phyloP scores from a whole-genome alignment of 2,888 invertebrate species.

The Drosophila trichaetosa region DNA sequence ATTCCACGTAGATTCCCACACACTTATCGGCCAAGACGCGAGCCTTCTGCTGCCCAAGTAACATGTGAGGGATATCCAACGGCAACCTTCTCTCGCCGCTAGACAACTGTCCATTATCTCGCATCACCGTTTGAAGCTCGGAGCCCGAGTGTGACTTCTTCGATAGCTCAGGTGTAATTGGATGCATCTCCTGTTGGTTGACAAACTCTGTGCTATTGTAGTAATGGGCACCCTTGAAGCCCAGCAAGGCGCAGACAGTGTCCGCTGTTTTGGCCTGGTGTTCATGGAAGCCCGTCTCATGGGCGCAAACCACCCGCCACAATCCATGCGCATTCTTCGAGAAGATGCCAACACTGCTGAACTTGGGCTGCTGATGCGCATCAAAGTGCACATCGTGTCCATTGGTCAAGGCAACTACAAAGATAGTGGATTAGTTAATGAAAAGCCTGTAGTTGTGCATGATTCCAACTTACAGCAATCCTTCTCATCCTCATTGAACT shows the following conservation, averaged over 20 bases:
- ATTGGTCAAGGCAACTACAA: constrained; percentile 89
- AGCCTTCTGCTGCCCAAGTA: constrained; percentile 47
- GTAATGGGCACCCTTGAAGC: constrained; percentile 86
- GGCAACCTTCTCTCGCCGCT: constrained; percentile 35
- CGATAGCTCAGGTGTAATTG: constrained; percentile 75
- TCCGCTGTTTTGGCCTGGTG: constrained; percentile 85
- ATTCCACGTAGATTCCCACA: constrained; percentile 82
- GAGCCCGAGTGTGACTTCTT: constrained; percentile 26
- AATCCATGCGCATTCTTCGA: constrained; percentile 87
- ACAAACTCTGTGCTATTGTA: constrained; percentile 74
- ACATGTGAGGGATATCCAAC: constrained; percentile 9
- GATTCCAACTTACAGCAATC: constrained; percentile 89
- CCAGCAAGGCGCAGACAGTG: constrained; percentile 89
- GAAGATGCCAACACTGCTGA: constrained; percentile 88
- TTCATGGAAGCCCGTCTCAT: constrained; percentile 77
- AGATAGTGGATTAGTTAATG: too few species aligned
- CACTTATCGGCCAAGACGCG: constrained; percentile 68
- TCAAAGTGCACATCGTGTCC: constrained; percentile 87
- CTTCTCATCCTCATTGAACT: constrained; percentile 90
- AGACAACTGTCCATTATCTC: constrained; percentile 72
- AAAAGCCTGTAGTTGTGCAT: rapidly evolving
- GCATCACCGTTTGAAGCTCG: constrained; percentile 45
- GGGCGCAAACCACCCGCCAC: constrained; percentile 89
- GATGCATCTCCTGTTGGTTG: constrained; percentile 53
- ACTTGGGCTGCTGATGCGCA: constrained; percentile 87